Conservation (phyloP, 30 jellyfish, hydroid and myxozoan species). For the Morbakka virulenta region DNA sequence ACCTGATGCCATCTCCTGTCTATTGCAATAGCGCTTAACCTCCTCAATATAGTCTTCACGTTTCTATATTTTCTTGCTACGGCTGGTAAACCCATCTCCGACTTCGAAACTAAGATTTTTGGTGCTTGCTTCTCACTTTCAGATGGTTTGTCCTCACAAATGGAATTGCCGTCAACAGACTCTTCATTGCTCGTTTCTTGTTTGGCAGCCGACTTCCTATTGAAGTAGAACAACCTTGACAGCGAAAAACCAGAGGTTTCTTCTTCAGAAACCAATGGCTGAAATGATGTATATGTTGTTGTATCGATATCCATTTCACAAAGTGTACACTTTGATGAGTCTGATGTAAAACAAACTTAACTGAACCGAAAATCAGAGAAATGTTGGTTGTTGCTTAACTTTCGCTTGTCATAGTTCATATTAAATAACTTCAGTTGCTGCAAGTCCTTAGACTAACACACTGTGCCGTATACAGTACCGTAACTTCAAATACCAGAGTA, state of each 20-base stretch:
- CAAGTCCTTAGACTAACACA: too few relatives aligned
- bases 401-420: too few relatives aligned
- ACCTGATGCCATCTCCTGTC: constrained; percentile 97
- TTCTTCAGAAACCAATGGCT: constrained; percentile 85
- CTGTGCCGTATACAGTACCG: too few relatives aligned
- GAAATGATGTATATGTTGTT: constrained; percentile 71
- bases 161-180: neutral
- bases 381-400: too few relatives aligned
- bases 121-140: neutral
- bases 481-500: too few relatives aligned
- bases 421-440: too few relatives aligned
- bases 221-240: constrained; percentile 56
- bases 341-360: too few relatives aligned
- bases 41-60: constrained; percentile 84
- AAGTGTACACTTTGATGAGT: too few relatives aligned
- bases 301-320: constrained; percentile 62
- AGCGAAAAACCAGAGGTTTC: constrained; percentile 76
- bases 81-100: constrained; percentile 59
- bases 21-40: constrained; percentile 93
- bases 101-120: constrained; percentile 10
- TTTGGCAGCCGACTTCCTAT: constrained; percentile 48
- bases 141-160: neutral
- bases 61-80: constrained; percentile 85
- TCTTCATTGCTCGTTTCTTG: constrained; percentile 14
- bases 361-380: too few relatives aligned